Base-by-base conservation (phyloP, 2,113 vertebrate species). In the Anguilla japonica region DNA sequence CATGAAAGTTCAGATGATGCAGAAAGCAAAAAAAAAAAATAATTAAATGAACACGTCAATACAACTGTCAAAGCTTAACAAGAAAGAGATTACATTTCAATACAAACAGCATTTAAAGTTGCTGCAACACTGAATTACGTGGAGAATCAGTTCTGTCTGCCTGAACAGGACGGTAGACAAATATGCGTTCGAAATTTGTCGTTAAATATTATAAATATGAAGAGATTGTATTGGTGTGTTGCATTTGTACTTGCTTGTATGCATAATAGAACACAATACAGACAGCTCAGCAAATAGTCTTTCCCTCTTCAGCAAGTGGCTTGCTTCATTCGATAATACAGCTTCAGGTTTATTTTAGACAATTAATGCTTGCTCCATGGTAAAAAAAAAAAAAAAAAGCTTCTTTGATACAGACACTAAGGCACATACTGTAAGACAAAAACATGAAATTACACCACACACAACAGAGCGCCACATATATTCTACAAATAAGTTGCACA, bases 391-490 rank as follows among this genome's bases (percentile, higher is more conserved):
- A 34, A 34, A 34, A 1, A 34, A 29, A 53, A 80, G 60, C 14
- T 11, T 41, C 56, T 79, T n/a, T 57, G 50, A 84, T 43, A 71
- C 11, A 50, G 53, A 84, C 50, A 84, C 60, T 63, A 87, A 87
- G 87, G 87, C 87, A 87, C 87, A 84, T 34, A 67, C 60, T 82
- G 46, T 60, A 79, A 87, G 85, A 41, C 71, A 71, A 80, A 83
- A 75, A 39, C 40, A 75, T 81, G 3, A 60, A 41, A 13, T 79
- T 46, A 56, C 78, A 53, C 22, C 57, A 86, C 26, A 83, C 79
- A 29, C 39, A 82, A 81, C 26, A 9, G 71, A 75, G n/a, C 63
- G 14, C n/a, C 57, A 79, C 71, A 41, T 75, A 83, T 75, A 16
- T 79, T 50, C 56, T 43, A 57, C 78, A 79, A 5, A 41, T 39